Percentiles rank a stretch among this genome's conserved stretches.
Evolutionary conservation across 2,113 vertebrate genomes (phyloP).

Genomic region (Aleadryas rufinucha): DNA sequence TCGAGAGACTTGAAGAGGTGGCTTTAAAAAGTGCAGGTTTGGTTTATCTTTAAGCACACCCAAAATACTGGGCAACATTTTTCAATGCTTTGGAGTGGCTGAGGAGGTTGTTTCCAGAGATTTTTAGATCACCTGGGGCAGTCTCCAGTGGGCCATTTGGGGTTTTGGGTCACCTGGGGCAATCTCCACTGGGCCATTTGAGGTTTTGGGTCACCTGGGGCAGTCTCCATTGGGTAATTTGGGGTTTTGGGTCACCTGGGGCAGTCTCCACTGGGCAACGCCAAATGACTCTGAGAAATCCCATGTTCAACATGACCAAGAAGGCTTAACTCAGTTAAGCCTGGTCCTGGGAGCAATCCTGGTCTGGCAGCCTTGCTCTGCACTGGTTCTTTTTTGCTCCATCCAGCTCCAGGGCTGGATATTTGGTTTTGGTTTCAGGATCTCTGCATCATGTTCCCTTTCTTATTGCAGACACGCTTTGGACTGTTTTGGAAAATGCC

Average conservation of each 20-base stretch:
- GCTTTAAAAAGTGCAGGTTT: background rate
- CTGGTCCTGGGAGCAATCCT: background rate
- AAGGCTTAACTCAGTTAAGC: background rate
- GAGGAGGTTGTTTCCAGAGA: background rate
- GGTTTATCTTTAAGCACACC: background rate
- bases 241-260: background rate
- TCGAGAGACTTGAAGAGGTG: background rate
- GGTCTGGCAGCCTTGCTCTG: background rate
- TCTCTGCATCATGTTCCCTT: background rate
- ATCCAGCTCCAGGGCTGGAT: background rate
- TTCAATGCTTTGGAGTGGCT: background rate
- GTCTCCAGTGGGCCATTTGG: background rate
- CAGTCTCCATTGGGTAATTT: background rate
- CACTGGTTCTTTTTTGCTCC: background rate
- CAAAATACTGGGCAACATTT: background rate
- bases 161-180: background rate
- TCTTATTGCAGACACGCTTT: background rate
- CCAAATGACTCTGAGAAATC: background rate
- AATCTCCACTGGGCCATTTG: background rate
- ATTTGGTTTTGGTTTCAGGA: background rate
- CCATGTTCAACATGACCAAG: background rate
- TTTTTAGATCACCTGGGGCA: background rate
- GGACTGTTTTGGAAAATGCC: background rate
- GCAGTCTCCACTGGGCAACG: background rate
- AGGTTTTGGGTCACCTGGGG: background rate